Evolutionary conservation across 2,797 vertebrate species (phyloP), one percentile per base, ranked within the genome.

Genomic region (Rhinella marina): DNA sequence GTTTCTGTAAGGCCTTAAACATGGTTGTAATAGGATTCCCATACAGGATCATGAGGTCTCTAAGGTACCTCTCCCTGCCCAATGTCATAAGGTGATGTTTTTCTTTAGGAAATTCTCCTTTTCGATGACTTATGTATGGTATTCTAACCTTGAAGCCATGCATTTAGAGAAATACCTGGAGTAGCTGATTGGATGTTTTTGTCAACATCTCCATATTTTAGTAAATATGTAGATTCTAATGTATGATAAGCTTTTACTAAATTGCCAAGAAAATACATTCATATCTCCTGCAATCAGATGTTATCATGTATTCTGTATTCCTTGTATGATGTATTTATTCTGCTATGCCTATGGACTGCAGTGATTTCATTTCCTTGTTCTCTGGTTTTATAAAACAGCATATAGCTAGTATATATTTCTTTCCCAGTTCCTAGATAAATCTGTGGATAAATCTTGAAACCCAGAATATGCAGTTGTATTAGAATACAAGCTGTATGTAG

Each of bases 391-490:
- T 79, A 29, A 59, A 59, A 27, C 56, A 80, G 17, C 17, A 29
- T 14, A 54, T 52, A 75, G 75, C 12, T 57, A n/a, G n/a, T n/a
- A 78, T 25, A 79, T 79, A 62, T 64, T 62, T 52, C n/a, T 27
- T 75, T n/a, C 16, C 54, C 13, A 61, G 29, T 87, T 87, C 68
- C 68, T 87, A 87, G 27, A 82, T 17, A 57, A 75, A 32, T 17
- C 82, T 72, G 82, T 21, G 17, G 52, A 23, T 84, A 72, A 84
- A 72, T 32, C 68, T 59, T 32, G 27, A 27, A 21, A 84, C 66
- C 68, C 82, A 57, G 64, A 83, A 59, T 84, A 62, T 73, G 11
- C 27, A n/a, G 27, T 25, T 83, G 66, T 32, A 12, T 59, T 61
- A 29, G 29, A 61, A 27, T 70, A 83, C 6, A 25, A 72, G 52